Base-by-base conservation (phyloP, 2,888 invertebrate genomes). In the Penaeus monodon region DNA sequence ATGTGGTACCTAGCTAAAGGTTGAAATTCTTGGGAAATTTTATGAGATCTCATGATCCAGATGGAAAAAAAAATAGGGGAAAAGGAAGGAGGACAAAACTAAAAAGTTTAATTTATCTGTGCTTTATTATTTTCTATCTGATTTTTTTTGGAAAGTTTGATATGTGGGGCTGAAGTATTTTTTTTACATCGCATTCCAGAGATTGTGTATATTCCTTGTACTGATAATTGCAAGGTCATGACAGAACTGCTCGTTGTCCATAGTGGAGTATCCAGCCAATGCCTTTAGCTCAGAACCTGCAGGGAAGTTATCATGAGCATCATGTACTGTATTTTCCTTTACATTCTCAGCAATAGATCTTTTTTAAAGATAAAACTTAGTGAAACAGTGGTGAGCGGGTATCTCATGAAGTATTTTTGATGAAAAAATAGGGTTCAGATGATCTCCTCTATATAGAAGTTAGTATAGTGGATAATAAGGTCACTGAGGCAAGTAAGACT, bases 301-400 rank as follows among this genome's bases (percentile, higher is more conserved):
- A 74, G 74, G 74, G 57, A 20, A 27, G 74, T 73, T 74, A 73
- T 74, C 38, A n/a, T 64, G 44, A 74, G 82, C 74, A 74, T 74
- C 64, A 63, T 82, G 82, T 64, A 66, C 70, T 82, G 33, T 82
- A 64, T 74, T 64, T 64, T 74, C 82, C 82, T 74, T 73, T 29
- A 82, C 64, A 82, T 74, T 82, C 73, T 82, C 64, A 74, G 27
- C 64, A 64, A 38, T 74, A 82, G 82, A 82, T 27, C 63, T 64
- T 82, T 74, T 76, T 74, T 63, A 74, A 74, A 64, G 82, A 49
- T 74, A 74, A 82, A 77, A 77, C 77, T 76, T 76, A 76, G 76
- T 38, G 76, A 24, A 76, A 76, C 33, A 78, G 66, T 86, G 86
- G 86, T 86, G 86, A 86, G 86, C 86, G 82, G 86, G 86, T 86